These are phyloP conservation scores for Onychostruthus taczanowskii DNA, from an alignment of 2,113 vertebrate species.

Conservation along the genomic window DNA sequence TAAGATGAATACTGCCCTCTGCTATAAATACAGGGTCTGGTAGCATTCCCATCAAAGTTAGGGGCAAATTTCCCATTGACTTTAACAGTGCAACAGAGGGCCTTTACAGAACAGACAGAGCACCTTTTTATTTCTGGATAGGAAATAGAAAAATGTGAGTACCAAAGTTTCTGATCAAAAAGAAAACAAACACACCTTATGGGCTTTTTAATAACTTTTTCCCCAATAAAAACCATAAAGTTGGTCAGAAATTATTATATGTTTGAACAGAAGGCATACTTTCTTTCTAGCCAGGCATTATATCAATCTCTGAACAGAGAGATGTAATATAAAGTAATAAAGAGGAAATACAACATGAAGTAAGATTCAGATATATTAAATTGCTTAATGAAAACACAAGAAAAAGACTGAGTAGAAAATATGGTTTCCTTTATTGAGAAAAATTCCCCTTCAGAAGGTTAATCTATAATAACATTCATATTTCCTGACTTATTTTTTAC, in stretches of 20 bases:
- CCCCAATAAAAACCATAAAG: slow-evolving; percentile 39
- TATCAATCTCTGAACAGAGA: slow-evolving; percentile 47
- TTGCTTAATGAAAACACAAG: slow-evolving; percentile 66
- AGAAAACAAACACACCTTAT: background rate
- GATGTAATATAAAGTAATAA: slow-evolving; percentile 72
- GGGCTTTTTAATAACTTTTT: slow-evolving; percentile 36
- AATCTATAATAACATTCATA: slow-evolving; percentile 66
- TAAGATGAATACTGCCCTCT: background rate
- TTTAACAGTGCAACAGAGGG: background rate
- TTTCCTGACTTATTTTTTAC: slow-evolving; percentile 6
- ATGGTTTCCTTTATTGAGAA: slow-evolving; percentile 61
- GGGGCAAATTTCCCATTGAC: background rate
- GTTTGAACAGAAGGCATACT: slow-evolving; percentile 56
- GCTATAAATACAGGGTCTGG: background rate
- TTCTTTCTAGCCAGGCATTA: slow-evolving; percentile 59
- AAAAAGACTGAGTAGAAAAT: slow-evolving; percentile 39
- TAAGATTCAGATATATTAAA: slow-evolving; percentile 65
- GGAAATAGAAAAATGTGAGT: background rate
- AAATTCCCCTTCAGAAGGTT: slow-evolving; percentile 36
- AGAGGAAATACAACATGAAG: slow-evolving; percentile 60
- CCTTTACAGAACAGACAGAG: slow-evolving; percentile 10
- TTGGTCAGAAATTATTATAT: slow-evolving; percentile 58
- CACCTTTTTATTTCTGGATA: slow-evolving; percentile 27
- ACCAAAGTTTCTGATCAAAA: slow-evolving; percentile 29
- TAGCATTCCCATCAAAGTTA: background rate